Evolutionary conservation across 2,888 invertebrate genomes (phyloP).

Genomic region (Coelopa pilipes): DNA sequence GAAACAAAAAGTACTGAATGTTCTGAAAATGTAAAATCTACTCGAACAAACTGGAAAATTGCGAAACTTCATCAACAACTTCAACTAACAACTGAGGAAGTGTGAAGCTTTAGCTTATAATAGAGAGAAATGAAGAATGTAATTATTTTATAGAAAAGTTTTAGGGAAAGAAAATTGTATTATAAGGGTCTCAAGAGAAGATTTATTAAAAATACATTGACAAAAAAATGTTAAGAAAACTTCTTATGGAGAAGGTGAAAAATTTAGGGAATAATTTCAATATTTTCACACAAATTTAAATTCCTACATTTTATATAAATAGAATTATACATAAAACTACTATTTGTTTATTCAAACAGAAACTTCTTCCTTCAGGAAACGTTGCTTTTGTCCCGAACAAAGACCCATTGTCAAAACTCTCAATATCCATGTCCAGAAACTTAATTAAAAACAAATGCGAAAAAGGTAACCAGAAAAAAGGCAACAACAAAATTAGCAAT

Average conservation of each 20-base stretch:
- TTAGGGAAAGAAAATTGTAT: constrained; percentile 28
- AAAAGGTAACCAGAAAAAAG: not conserved
- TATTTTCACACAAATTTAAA: not conserved
- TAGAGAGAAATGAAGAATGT: no score
- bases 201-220: not conserved
- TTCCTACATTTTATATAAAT: not conserved
- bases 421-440: not conserved
- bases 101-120: no score
- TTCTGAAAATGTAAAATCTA: no score
- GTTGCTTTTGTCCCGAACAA: not conserved
- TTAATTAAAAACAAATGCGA: not conserved
- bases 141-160: constrained; percentile 6
- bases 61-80: no score
- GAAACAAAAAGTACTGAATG: no score
- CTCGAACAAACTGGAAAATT: no score
- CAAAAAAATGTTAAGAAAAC: not conserved
- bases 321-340: not conserved
- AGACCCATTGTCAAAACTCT: not conserved
- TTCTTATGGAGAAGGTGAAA: not conserved
- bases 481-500: not conserved
- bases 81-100: no score
- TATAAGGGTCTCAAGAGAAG: not conserved
- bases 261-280: not conserved
- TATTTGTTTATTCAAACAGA: not conserved
- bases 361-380: not conserved